These are phyloP conservation scores for Bungarus multicinctus DNA, from an alignment of 2,113 vertebrate species.

Conservation along the genomic window DNA sequence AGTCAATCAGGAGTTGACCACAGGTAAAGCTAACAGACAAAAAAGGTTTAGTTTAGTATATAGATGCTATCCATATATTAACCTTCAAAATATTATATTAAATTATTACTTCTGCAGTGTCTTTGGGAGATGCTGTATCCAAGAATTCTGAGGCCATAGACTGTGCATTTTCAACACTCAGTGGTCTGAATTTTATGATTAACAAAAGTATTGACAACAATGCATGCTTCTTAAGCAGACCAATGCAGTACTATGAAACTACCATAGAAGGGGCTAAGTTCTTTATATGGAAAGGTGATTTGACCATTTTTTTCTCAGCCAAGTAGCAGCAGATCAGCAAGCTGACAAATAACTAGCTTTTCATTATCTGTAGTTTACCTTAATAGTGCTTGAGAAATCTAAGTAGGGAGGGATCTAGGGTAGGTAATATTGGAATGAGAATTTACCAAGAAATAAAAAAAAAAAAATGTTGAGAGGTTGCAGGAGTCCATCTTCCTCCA, in stretches of 20 bases:
- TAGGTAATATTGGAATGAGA: not conserved
- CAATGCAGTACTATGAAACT: not conserved
- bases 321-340: not conserved
- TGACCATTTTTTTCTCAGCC: not conserved
- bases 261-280: not conserved
- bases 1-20: not conserved
- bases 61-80: not conserved
- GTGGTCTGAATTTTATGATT: not conserved
- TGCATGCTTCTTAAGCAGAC: not conserved
- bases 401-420: not conserved
- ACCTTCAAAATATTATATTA: not conserved
- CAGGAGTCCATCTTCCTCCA: too few relatives aligned
- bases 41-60: not conserved
- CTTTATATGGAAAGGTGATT: not conserved
- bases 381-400: not conserved
- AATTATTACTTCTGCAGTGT: not conserved
- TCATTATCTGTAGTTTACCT: not conserved
- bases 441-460: not conserved
- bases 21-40: not conserved
- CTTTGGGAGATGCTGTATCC: not conserved
- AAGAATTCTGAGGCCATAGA: not conserved
- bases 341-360: not conserved
- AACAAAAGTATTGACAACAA: not conserved
- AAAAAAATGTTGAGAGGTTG: not conserved
- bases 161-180: not conserved